Conservation (phyloP, 2,797 vertebrate genomes). For the Chromobotia macracanthus region DNA sequence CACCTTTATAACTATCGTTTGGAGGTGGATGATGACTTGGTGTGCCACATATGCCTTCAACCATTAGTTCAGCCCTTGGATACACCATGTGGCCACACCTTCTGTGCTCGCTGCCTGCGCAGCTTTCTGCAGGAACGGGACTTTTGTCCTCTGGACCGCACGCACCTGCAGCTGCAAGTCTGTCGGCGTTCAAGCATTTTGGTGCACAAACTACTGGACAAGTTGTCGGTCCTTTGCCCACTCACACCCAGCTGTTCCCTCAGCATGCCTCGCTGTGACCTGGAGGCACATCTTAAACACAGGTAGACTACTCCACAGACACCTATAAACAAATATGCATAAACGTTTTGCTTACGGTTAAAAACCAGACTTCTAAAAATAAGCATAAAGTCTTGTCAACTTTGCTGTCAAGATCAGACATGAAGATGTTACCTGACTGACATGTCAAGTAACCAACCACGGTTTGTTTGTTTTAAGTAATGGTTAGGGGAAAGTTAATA, state of each 20-base stretch:
- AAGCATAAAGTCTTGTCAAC: neutral
- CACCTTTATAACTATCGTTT: slow-evolving; percentile 97
- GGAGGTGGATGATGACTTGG: slow-evolving; percentile 96
- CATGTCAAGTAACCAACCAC: no score
- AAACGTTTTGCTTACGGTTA: neutral
- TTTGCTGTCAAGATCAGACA: neutral
- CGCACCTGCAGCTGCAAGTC: slow-evolving; percentile 89
- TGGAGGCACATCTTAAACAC: slow-evolving; percentile 96
- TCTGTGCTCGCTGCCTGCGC: slow-evolving; percentile 95
- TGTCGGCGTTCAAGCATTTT: slow-evolving; percentile 97
- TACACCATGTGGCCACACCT: slow-evolving; percentile 97
- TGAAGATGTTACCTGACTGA: neutral
- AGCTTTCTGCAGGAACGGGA: slow-evolving; percentile 97
- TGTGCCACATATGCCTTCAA: slow-evolving; percentile 99
- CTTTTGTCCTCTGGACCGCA: slow-evolving; percentile 95
- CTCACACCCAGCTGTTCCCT: slow-evolving; percentile 83
- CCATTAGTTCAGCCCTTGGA: slow-evolving; percentile 94
- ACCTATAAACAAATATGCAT: neutral
- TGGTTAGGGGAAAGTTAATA: neutral
- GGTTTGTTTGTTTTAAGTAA: neutral
- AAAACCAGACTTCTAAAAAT: neutral
- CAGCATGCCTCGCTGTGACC: slow-evolving; percentile 94
- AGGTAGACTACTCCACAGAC: slow-evolving; percentile 76
- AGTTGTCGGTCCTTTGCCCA: slow-evolving; percentile 90
- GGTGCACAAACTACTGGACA: slow-evolving; percentile 97